A percentile compares a stretch with the other conserved stretches of the same genome.
Evolutionary conservation across 2,113 vertebrate species (phyloP).

Genomic region (Opisthocomus hoazin): DNA sequence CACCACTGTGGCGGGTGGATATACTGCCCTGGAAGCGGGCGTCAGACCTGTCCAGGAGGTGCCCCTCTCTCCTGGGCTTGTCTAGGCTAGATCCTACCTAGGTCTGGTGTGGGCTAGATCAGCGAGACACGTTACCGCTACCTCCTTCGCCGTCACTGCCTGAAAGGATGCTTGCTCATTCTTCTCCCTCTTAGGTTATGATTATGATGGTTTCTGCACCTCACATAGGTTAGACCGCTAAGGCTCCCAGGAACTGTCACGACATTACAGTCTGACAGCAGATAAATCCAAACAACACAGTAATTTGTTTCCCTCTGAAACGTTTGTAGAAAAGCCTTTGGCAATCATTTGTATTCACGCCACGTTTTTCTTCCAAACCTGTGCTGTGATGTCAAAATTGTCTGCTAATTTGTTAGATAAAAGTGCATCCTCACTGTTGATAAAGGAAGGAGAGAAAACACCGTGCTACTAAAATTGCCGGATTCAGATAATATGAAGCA

Average conservation of each 20-base stretch:
- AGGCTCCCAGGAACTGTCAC: neutral
- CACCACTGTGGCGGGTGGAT: neutral
- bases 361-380: neutral
- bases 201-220: neutral
- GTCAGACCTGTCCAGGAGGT: neutral
- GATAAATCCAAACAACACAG: neutral
- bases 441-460: neutral
- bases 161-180: neutral
- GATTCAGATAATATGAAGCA: neutral
- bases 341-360: neutral
- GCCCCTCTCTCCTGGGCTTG: neutral
- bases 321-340: neutral
- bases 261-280: neutral
- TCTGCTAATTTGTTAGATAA: neutral
- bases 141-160: neutral
- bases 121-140: neutral
- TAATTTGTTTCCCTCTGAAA: neutral
- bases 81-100: neutral
- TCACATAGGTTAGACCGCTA: neutral
- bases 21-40: neutral
- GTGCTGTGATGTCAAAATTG: neutral
- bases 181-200: neutral
- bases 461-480: neutral
- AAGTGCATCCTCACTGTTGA: neutral
- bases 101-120: no score